These are phyloP conservation scores for Falco novaeseelandiae DNA, from an alignment of 2,797 vertebrate species.

Conservation along the genomic window DNA sequence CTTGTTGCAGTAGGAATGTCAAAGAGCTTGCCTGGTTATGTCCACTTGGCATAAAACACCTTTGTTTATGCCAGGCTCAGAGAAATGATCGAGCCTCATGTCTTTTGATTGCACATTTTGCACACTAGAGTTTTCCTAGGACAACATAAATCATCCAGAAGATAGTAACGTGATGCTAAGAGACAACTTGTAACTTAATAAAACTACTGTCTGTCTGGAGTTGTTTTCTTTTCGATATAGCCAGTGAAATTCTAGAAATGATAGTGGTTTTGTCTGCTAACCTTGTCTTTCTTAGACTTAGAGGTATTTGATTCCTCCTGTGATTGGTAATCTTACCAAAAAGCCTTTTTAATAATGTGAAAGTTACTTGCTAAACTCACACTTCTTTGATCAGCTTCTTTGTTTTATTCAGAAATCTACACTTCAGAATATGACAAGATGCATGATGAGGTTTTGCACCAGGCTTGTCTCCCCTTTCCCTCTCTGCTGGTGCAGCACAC, in stretches of 20 bases:
- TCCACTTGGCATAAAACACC: constrained; percentile 23
- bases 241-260: not conserved
- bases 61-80: constrained; percentile 69
- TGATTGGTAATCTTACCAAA: not conserved
- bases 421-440: not conserved
- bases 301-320: not conserved
- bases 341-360: not conserved
- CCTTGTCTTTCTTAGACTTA: not conserved
- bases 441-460: not conserved
- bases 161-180: not conserved
- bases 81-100: constrained; percentile 33
- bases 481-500: not conserved
- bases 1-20: constrained; percentile 51
- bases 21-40: constrained; percentile 15
- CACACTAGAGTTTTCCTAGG: not conserved
- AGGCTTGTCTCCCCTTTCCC: not conserved
- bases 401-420: not conserved
- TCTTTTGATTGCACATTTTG: constrained; percentile 24
- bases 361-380: not conserved
- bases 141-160: not conserved
- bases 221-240: not conserved
- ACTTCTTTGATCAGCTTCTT: not conserved
- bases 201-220: constrained; percentile 8
- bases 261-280: not conserved
- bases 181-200: not conserved